Evolutionary conservation across 2,113 vertebrate genomes (phyloP).

Genomic region (Polyodon spathula): DNA sequence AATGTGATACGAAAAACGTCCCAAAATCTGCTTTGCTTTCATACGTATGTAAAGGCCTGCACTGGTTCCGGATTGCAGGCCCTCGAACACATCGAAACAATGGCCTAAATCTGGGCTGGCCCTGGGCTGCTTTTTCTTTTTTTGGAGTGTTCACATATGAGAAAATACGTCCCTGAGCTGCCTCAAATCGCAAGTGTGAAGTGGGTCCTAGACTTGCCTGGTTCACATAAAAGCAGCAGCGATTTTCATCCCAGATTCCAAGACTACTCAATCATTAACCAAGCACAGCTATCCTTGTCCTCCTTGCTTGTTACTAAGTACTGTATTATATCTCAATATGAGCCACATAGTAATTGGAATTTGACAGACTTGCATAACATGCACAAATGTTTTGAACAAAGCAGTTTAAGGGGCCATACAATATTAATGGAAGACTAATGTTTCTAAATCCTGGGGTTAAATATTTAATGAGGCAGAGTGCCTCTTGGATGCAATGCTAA

Average conservation of each 20-base stretch:
- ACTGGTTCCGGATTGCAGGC: too few species aligned
- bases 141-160: too few species aligned
- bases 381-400: constrained; percentile 56
- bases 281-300: not conserved
- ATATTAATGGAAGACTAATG: constrained; percentile 76
- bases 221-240: not conserved
- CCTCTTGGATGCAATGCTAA: constrained; percentile 21
- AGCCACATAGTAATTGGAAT: constrained; percentile 38
- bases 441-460: constrained; percentile 57
- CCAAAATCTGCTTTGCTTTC: too few species aligned
- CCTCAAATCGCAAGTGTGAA: too few species aligned
- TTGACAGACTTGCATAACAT: constrained; percentile 44
- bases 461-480: constrained; percentile 67
- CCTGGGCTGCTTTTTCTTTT: too few species aligned
- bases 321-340: constrained; percentile 27
- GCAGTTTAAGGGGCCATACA: constrained; percentile 62
- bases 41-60: too few species aligned
- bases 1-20: too few species aligned
- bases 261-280: not conserved
- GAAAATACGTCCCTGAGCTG: too few species aligned
- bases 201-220: not conserved
- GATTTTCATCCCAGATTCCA: not conserved
- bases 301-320: not conserved
- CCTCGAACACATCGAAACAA: too few species aligned
- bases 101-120: too few species aligned